Evolutionary conservation across 2,888 invertebrate species (phyloP).

Genomic region (Plusia festucae): DNA sequence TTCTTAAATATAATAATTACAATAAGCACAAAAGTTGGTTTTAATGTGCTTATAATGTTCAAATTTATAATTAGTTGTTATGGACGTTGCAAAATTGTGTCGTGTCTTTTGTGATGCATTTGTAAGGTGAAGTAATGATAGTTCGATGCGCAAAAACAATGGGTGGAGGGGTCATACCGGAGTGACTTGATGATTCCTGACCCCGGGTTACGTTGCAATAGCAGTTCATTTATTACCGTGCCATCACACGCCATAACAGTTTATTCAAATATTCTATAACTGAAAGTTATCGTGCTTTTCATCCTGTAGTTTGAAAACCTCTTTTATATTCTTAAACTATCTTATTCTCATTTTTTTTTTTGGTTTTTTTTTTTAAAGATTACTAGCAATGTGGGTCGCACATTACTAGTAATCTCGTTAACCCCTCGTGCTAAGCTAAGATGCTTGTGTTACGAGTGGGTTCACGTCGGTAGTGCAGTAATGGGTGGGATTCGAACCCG

Average conservation of each 20-base stretch:
- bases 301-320: background rate
- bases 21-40: slow-evolving; percentile 51
- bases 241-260: slow-evolving; percentile 17
- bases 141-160: slow-evolving; percentile 60
- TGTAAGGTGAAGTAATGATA: slow-evolving; percentile 51
- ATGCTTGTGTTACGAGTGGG: no score
- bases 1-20: slow-evolving; percentile 54
- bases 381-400: no score
- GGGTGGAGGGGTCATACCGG: slow-evolving; percentile 56
- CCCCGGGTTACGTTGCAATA: slow-evolving; percentile 44
- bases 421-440: no score
- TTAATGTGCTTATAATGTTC: slow-evolving; percentile 49
- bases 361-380: no score
- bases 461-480: no score
- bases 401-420: no score
- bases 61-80: slow-evolving; percentile 57
- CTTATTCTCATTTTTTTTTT: no score
- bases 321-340: no score
- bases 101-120: slow-evolving; percentile 63
- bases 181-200: slow-evolving; percentile 56
- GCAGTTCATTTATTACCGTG: slow-evolving; percentile 29
- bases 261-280: slow-evolving; percentile 26
- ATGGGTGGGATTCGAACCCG: no score
- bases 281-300: no score
- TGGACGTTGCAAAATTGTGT: slow-evolving; percentile 68